phyloP scores from a whole-genome alignment of 2,888 invertebrate species.

The Drosophila acutilabella region DNA sequence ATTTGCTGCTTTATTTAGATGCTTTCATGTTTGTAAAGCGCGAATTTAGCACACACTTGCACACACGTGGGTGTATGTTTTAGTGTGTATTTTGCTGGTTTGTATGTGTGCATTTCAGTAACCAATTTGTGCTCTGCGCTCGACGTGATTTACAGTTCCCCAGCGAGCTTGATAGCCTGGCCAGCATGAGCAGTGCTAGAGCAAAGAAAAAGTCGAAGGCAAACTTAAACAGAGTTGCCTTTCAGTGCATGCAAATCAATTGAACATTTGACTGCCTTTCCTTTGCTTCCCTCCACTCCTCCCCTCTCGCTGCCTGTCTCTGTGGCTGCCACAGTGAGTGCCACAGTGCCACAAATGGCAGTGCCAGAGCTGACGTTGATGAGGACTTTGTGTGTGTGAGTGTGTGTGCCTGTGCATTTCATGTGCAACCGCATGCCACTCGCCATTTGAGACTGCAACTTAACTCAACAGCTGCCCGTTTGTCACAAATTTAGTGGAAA shows the following conservation, averaged over 20 bases:
- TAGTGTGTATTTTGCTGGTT: constrained; percentile 20
- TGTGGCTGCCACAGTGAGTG: neutral
- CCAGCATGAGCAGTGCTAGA: neutral
- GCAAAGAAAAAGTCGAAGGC: neutral
- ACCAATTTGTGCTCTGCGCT: constrained; percentile 73
- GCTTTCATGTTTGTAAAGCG: constrained; percentile 68
- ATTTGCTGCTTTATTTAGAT: constrained; percentile 52
- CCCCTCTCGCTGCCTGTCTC: neutral
- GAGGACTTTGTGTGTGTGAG: constrained; percentile 33
- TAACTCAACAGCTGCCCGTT: constrained; percentile 67
- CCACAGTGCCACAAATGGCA: constrained; percentile 11
- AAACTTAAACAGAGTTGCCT: constrained; percentile 27
- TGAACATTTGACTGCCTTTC: constrained; percentile 62
- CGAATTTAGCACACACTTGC: constrained; percentile 48
- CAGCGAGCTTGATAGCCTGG: constrained; percentile 58
- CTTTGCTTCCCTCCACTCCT: neutral
- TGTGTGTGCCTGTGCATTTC: constrained; percentile 59
- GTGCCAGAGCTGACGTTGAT: constrained; percentile 15
- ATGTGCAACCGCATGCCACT: constrained; percentile 62
- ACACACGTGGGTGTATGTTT: constrained; percentile 12
- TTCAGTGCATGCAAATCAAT: constrained; percentile 71
- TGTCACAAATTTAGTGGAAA: constrained; percentile 68
- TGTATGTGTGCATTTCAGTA: constrained; percentile 59
- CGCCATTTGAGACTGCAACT: constrained; percentile 58
- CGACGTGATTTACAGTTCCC: constrained; percentile 78